Evolutionary conservation across 1,140 invertebrate genomes (phyloP).

Genomic region (Rhagoletis pomonella): DNA sequence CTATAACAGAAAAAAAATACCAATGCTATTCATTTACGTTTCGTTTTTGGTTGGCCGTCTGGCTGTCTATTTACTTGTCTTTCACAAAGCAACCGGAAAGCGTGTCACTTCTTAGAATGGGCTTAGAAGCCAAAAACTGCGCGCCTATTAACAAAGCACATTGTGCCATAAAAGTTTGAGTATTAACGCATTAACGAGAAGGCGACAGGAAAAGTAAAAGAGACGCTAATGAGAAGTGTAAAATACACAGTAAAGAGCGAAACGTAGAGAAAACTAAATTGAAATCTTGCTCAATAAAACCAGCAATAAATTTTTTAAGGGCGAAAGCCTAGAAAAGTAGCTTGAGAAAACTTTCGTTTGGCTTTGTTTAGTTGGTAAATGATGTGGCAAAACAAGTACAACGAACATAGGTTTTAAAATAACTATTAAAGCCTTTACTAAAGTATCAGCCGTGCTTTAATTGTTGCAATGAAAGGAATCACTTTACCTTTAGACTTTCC

Average conservation of each 20-base stretch:
- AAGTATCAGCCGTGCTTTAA: too few relatives aligned
- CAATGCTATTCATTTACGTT: not conserved
- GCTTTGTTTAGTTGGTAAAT: too few relatives aligned
- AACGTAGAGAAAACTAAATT: not conserved
- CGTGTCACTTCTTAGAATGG: not conserved
- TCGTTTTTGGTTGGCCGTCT: not conserved
- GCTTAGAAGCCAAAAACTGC: constrained; percentile 16
- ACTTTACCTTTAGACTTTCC: too few relatives aligned
- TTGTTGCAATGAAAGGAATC: too few relatives aligned
- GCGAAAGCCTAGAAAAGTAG: not conserved
- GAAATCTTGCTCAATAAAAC: not conserved
- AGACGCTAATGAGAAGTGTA: not conserved
- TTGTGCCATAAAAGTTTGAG: not conserved
- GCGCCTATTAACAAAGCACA: constrained; percentile 19
- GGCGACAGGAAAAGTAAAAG: not conserved
- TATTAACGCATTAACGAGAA: not conserved
- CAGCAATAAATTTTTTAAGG: not conserved
- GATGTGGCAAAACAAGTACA: too few relatives aligned
- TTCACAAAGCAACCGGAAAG: not conserved
- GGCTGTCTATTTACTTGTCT: not conserved
- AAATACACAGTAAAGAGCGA: not conserved
- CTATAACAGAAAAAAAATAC: not conserved
- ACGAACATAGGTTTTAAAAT: too few relatives aligned
- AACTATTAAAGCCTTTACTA: too few relatives aligned
- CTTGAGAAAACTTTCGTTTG: too few relatives aligned